Conservation (phyloP, 2,113 vertebrate species). For the Pygoscelis adeliae region DNA sequence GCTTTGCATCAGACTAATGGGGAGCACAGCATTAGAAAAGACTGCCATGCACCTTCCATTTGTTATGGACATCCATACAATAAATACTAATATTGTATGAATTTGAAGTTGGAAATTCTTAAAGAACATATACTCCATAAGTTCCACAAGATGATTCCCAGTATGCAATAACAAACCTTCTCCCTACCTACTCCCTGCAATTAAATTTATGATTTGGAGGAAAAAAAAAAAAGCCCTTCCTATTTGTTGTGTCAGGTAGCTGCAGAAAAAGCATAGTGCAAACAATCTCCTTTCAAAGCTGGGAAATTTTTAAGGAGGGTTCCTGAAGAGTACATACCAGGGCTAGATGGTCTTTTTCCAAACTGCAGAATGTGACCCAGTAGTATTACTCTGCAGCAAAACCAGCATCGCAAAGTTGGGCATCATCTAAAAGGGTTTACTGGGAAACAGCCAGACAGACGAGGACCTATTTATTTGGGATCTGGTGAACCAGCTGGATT, state of each 20-base stretch:
- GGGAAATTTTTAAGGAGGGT: neutral
- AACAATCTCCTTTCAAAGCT: neutral
- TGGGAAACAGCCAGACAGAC: neutral
- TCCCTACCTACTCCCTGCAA: neutral
- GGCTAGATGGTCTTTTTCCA: neutral
- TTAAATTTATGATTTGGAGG: neutral
- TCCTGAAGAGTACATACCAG: neutral
- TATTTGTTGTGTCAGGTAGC: neutral
- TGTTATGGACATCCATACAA: neutral
- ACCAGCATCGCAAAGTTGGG: neutral
- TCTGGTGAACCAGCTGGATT: neutral
- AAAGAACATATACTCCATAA: neutral
- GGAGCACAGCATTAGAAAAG: neutral
- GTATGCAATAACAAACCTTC: neutral
- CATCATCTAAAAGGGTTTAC: neutral
- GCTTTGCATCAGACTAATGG: neutral
- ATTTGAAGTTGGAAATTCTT: neutral
- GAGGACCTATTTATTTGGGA: neutral
- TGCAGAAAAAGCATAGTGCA: neutral
- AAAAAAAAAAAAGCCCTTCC: neutral
- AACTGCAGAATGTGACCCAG: neutral
- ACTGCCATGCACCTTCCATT: neutral
- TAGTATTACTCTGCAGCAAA: neutral
- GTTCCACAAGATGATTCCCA: neutral
- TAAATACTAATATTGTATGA: neutral